Evolutionary conservation across 2,113 vertebrate genomes (phyloP).

Genomic region (Microtus montanus): DNA sequence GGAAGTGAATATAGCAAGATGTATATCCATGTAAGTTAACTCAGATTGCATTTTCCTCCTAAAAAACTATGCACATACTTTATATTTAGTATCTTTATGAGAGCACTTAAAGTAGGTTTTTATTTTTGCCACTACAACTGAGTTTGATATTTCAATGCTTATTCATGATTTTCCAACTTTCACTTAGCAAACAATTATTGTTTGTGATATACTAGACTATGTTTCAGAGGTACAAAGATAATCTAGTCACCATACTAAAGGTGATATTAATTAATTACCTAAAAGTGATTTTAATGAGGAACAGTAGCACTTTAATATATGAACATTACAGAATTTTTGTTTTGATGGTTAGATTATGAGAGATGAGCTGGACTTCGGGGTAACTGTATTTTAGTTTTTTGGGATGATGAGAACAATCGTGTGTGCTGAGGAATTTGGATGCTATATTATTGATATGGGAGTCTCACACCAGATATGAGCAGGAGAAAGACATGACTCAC

Average conservation of each 20-base stretch:
- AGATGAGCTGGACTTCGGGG: not conserved
- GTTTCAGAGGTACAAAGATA: not conserved
- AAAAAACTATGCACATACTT: not conserved
- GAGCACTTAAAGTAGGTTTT: not conserved
- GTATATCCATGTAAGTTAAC: conserved; percentile 81
- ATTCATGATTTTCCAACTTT: not conserved
- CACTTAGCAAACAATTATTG: not conserved
- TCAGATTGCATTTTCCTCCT: not conserved
- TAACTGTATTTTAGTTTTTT: not conserved
- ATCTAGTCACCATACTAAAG: not conserved
- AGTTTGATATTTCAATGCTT: not conserved
- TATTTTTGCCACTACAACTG: not conserved
- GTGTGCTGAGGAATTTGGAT: not conserved
- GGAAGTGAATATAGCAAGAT: conserved; percentile 75
- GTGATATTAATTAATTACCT: not conserved
- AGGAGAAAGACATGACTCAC: not conserved
- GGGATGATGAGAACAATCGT: not conserved
- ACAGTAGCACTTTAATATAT: not conserved
- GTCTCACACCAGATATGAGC: not conserved
- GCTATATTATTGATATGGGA: not conserved
- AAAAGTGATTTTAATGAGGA: not conserved
- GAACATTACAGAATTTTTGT: not conserved
- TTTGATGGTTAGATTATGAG: not conserved
- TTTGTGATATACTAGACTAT: not conserved
- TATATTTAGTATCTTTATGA: not conserved